phyloP scores from a whole-genome alignment of 1,140 invertebrate species.

The Rhagoletis pomonella region DNA sequence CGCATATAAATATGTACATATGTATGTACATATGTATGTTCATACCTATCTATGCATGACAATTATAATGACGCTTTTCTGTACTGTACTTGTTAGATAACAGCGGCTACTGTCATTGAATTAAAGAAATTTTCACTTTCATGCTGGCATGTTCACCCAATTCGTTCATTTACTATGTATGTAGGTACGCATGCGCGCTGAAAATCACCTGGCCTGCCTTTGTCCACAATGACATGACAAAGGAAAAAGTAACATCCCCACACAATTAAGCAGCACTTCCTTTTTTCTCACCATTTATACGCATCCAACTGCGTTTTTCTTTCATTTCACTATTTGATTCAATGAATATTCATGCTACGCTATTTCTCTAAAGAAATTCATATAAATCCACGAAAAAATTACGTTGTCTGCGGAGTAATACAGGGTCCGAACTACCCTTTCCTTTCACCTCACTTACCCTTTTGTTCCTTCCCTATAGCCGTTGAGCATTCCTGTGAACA shows the following conservation, averaged over 20 bases:
- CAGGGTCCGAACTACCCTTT: slow-evolving; percentile 12
- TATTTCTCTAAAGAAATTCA: not conserved
- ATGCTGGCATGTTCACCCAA: not conserved
- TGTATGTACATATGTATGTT: too few species aligned
- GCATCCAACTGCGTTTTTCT: not conserved
- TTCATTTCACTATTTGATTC: slow-evolving; percentile 1
- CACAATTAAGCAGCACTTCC: not conserved
- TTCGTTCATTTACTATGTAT: not conserved
- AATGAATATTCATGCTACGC: slow-evolving; percentile 30
- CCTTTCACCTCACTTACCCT: not conserved
- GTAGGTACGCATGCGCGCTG: not conserved
- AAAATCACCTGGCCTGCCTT: slow-evolving; percentile 21
- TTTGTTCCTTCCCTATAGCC: not conserved
- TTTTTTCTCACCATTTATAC: not conserved
- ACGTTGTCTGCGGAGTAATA: not conserved
- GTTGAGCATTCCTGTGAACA: not conserved
- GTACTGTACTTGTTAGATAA: not conserved
- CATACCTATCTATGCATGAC: not conserved
- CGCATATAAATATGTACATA: too few species aligned
- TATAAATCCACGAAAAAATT: slow-evolving; percentile 29
- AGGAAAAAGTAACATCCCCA: not conserved
- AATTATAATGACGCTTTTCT: too few species aligned
- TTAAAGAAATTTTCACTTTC: not conserved
- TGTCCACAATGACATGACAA: not conserved
- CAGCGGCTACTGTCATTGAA: not conserved